phyloP scores from a whole-genome alignment of 2,797 vertebrate species.

The Squalus acanthias region DNA sequence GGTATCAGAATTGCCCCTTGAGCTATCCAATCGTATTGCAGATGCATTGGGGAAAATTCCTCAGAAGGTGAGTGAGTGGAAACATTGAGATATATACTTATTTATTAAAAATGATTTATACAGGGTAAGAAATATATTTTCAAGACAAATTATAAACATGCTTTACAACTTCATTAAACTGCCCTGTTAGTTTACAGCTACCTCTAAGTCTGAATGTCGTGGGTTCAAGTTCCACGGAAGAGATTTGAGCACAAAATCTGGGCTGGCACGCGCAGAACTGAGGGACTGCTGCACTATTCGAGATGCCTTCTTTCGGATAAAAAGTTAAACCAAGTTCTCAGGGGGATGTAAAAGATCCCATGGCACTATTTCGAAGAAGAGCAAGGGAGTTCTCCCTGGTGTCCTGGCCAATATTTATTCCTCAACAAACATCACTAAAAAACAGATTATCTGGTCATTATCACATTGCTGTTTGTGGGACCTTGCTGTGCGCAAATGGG shows the following conservation, averaged over 20 bases:
- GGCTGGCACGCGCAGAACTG: not conserved
- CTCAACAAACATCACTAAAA: no score
- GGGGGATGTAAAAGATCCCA: not conserved
- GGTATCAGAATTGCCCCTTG: constrained; percentile 70
- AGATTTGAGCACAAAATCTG: not conserved
- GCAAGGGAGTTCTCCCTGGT: not conserved
- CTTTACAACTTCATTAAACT: not conserved
- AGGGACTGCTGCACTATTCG: not conserved
- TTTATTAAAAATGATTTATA: not conserved
- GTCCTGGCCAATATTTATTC: not conserved
- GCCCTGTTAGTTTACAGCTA: not conserved
- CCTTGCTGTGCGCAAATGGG: no score
- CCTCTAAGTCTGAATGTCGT: not conserved
- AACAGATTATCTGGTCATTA: no score
- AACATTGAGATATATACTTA: not conserved
- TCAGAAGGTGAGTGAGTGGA: constrained; percentile 67
- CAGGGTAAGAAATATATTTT: not conserved
- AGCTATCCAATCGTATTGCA: constrained; percentile 67
- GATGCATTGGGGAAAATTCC: constrained; percentile 78
- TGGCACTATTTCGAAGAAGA: not conserved
- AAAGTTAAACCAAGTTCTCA: not conserved
- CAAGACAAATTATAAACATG: not conserved
- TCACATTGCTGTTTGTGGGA: no score
- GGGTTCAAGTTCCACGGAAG: not conserved
- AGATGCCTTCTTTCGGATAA: not conserved